Base-by-base conservation (phyloP, 2,797 vertebrate species). In the Mionectes olivaceus region DNA sequence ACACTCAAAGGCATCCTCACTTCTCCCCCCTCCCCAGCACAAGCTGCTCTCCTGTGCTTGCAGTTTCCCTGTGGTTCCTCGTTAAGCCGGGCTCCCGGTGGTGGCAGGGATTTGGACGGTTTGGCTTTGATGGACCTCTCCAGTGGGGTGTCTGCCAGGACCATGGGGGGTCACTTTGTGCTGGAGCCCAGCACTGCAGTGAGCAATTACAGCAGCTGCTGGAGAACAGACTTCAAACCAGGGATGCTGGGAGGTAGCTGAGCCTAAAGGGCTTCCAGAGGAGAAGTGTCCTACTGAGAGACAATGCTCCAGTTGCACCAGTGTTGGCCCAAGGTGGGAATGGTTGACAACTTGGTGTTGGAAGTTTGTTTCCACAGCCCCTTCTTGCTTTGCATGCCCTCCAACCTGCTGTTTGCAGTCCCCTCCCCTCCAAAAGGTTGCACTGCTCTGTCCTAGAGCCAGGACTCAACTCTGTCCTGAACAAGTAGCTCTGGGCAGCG, bases 81-180 rank as follows among this genome's bases (percentile, higher is more conserved):
- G 1, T 88, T 93, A 80, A 80, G 49, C 55, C 0, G 0, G 46
- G 49, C 50, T 90, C 76, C 91, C 3, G 4, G 63, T 80, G 55
- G 49, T 37, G 35, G 37, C 33, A 82, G 39, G 55, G 93, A 83
- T 94, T 94, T 91, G 61, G 63, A 82, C 64, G 52, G n/a, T 27
- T 28, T 73, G 59, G 19, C 82, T 95, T 96, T 95, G 80, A 95
- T 89, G 88, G 71, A 25, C 18, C 49, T 57, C 57, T 67, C 41
- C 75, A 25, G 64, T 63, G 64, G 73, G 87, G 71, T 69, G 87
- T 63, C 75, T 86, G 81, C 59, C 47, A 64, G 60, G 75, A n/a
- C 52, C 17, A 3, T 1, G 21, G 91, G 91, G 75, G 46, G 55
- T 25, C 83, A 46, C 73, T 95, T 82, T 90, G 86, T 87, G 78